Evolutionary conservation across 2,888 invertebrate genomes (phyloP).

Genomic region (Trileptium ribeirensis): DNA sequence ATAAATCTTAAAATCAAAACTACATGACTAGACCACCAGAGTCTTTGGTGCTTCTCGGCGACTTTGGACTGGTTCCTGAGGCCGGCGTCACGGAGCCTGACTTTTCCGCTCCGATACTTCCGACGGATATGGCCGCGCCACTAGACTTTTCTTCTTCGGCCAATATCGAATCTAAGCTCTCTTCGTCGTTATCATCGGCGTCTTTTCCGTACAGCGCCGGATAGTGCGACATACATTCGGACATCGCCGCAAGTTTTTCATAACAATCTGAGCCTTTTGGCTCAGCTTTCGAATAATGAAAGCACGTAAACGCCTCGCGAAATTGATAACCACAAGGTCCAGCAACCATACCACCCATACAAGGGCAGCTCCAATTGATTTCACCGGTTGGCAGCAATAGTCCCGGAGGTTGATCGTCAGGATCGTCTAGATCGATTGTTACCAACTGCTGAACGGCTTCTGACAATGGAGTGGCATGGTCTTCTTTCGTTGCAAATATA

Average conservation of each 20-base stretch:
- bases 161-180: conserved; percentile 13
- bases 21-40: no score
- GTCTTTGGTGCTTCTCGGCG: no score
- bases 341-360: conserved; percentile 92
- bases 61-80: no score
- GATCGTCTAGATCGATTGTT: not conserved
- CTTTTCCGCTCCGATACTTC: no score
- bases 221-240: conserved; percentile 76
- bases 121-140: no score
- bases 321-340: conserved; percentile 91
- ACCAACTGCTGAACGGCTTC: not conserved
- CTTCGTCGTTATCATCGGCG: not conserved
- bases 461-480: not conserved
- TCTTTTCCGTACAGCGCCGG: conserved; percentile 65
- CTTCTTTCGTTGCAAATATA: not conserved
- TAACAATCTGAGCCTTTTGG: conserved; percentile 89
- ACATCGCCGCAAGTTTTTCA: conserved; percentile 81
- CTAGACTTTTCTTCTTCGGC: conserved; percentile 35
- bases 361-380: conserved; percentile 95
- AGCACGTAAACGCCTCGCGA: conserved; percentile 86
- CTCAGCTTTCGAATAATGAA: conserved; percentile 73
- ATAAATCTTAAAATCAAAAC: no score
- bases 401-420: conserved; percentile 58
- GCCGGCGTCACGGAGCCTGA: no score
- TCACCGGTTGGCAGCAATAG: conserved; percentile 74